Base-by-base conservation (phyloP, 2,888 invertebrate species). In the Pandemis heparana region DNA sequence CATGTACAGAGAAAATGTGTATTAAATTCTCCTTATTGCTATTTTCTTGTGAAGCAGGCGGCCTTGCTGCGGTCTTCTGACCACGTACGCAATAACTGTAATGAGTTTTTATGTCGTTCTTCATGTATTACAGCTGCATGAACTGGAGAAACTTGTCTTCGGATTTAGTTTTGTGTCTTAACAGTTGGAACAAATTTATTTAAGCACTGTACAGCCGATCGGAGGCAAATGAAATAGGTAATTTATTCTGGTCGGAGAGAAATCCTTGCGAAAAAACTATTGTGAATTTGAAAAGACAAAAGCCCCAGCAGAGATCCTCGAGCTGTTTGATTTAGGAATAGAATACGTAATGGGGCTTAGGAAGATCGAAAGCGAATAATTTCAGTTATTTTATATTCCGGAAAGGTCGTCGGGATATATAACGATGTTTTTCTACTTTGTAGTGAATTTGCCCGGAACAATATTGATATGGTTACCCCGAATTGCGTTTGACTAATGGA, bases 371-470 rank as follows among this genome's bases (percentile, higher is more conserved):
- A 69, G 51, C 39, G 72, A 70, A 75, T 74, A 61, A 74, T 74
- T 75, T 75, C 65, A 32, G 64, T 56, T 71, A 74, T 73, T 70
- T 75, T 71, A 71, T 65, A 64, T 63, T 51, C 75, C 53, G 51
- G 62, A 64, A 76, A 61, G 60, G 51, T 61, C 41, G 60, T n/a
- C 16, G 41, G 48, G 48, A 39, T 60, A n/a, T 71, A 60, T 61
- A 66, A 71, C 51, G 60, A 75, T 76, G 74, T 77, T 78, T 77
- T 73, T 59, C 72, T 70, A 74, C 75, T 80, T 70, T 77, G 67
- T 51, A 39, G 32, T 71, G 38, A 66, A 48, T 23, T 60, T 41
- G 18, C 10, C 16, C 51, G n/a, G 46, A 65, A 65, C 48, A 16
- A 51, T 16, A 38, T 51, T 51, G 48, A 51, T 38, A 8, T 16